Percentiles rank a stretch among this genome's conserved stretches.
These are phyloP conservation scores for Pseudotriccus pelzelni DNA, from an alignment of 2,797 vertebrate species.

Conservation along the genomic window DNA sequence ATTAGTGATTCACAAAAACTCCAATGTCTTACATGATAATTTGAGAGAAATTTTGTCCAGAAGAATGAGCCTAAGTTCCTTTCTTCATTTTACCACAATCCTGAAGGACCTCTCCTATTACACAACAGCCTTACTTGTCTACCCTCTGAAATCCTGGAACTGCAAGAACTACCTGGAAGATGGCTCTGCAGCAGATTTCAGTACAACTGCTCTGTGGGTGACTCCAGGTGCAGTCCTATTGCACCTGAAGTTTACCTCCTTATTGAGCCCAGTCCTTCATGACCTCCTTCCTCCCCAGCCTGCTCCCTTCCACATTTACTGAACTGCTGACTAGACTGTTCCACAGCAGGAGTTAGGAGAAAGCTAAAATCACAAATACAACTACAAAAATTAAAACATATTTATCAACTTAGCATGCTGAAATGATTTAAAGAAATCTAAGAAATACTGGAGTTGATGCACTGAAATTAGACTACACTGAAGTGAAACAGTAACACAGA, in stretches of 20 bases:
- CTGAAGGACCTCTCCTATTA: neutral
- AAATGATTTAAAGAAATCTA: neutral
- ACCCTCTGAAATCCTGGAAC: neutral
- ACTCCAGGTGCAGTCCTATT: neutral
- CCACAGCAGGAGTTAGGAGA: neutral
- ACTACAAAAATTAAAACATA: neutral
- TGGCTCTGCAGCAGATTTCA: neutral
- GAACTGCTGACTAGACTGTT: neutral
- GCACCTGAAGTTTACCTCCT: neutral
- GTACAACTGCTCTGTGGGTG: neutral
- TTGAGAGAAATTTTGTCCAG: neutral
- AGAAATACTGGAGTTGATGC: neutral
- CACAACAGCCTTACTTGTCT: rapidly evolving
- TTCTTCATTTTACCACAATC: neutral
- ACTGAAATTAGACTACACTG: neutral
- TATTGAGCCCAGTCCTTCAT: neutral
- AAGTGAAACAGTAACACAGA: neutral
- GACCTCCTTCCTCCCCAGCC: neutral
- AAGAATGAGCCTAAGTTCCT: neutral
- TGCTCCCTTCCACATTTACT: neutral
- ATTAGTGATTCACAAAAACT: neutral
- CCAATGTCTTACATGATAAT: neutral
- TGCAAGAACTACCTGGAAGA: neutral
- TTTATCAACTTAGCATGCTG: neutral
- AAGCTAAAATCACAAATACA: neutral